Base-by-base conservation (phyloP, 2,888 invertebrate genomes). In the Drosophila formosana region DNA sequence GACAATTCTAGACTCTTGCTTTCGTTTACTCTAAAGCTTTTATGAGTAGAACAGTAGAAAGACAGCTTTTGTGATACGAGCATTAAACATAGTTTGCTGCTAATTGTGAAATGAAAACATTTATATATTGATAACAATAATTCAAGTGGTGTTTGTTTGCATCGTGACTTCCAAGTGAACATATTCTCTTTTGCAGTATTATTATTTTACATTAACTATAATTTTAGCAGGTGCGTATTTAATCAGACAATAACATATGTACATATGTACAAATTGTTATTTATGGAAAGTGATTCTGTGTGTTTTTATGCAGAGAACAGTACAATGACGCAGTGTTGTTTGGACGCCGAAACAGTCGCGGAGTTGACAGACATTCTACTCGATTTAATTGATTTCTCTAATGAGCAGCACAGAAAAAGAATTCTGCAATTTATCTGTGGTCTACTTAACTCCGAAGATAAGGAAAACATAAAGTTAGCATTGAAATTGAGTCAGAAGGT, bases 331-430 rank as follows among this genome's bases (percentile, higher is more conserved):
- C 26, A 37, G 11, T 32, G 9, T 46, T 46, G 18, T 8, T 11
- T 50, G 30, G 41, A 49, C 6, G 0, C 23, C 23, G 13, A n/a
- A 11, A 60, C 60, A 32, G 13, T 43, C 3, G 43, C 43, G n/a
- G 60, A 60, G 43, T 9, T 51, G 25, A 23, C 50, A 9, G 25
- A 32, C 30, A 25, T 50, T 25, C 13, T 51, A 9, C 32, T 43
- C 7, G n/a, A 11, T 13, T 41, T 60, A n/a, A 26, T 60, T 30
- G 41, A 50, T 32, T 50, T 51, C 4, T 11, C 26, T 5, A 11
- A n/a, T 3, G n/a, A 41, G 32, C 7, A 41, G 3, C 43, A 25
- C 30, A 41, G 41, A 37, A 30, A 25, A n/a, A 18, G 2, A n/a
- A 25, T 60, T 23, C 9, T 32, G 1, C 28, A 23, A 0, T 60